phyloP scores from a whole-genome alignment of 1,140 invertebrate species.

The Panulirus ornatus region DNA sequence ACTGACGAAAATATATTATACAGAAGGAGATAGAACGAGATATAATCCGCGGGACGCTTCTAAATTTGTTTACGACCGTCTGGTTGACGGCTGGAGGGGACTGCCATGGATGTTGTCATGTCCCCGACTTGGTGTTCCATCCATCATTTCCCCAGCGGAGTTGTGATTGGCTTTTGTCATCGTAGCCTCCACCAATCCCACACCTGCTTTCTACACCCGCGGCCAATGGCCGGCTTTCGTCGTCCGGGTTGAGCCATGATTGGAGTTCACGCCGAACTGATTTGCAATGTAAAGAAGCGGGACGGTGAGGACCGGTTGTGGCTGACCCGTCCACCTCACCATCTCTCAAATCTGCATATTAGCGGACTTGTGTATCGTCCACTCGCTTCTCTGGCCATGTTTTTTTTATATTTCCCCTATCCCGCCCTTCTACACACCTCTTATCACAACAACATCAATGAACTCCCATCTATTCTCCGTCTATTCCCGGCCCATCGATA shows the following conservation, averaged over 20 bases:
- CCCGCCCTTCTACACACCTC: not conserved
- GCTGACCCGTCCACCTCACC: not conserved
- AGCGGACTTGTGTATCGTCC: not conserved
- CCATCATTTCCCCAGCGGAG: conserved; percentile 20
- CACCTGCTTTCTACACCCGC: not conserved
- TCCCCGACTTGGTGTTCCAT: conserved; percentile 12
- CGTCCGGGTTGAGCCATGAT: conserved; percentile 2
- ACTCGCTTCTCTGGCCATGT: not conserved
- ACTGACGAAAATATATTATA: conserved; percentile 8
- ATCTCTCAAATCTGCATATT: not conserved
- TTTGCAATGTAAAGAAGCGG: conserved; percentile 58
- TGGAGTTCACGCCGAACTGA: conserved; percentile 22
- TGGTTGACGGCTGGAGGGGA: not conserved
- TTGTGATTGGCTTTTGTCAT: conserved; percentile 50
- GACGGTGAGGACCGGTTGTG: not conserved
- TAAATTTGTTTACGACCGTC: not conserved
- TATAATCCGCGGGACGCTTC: not conserved
- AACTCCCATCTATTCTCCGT: not conserved
- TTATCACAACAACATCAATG: too few relatives aligned
- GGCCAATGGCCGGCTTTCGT: conserved; percentile 1
- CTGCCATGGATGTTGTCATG: not conserved
- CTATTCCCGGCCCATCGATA: not conserved
- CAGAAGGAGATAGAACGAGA: not conserved
- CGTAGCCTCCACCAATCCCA: conserved; percentile 26
- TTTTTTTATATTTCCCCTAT: not conserved